Conservation (phyloP, 2,113 vertebrate species). For the Colinus virginianus region DNA sequence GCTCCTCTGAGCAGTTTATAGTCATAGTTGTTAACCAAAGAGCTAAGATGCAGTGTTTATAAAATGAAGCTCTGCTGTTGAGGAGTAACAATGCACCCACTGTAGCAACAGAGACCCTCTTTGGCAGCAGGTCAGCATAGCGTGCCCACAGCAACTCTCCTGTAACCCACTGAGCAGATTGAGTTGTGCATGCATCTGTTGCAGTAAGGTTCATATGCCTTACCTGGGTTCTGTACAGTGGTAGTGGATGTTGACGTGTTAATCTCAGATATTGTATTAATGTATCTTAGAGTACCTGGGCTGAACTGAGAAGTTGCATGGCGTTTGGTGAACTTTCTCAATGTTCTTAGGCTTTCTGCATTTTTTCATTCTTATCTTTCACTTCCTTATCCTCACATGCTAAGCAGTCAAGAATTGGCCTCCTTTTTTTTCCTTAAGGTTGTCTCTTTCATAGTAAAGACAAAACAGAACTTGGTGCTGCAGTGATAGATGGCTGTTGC, state of each 20-base stretch:
- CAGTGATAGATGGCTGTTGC: not conserved
- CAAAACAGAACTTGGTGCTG: not conserved
- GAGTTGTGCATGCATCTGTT: not conserved
- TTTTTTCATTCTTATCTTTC: not conserved
- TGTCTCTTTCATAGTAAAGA: fast-evolving
- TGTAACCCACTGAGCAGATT: not conserved
- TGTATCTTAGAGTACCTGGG: not conserved
- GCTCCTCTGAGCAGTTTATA: not conserved
- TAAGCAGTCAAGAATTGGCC: not conserved
- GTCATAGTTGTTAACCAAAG: constrained; percentile 10
- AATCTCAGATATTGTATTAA: not conserved
- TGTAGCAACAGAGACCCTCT: not conserved
- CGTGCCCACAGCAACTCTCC: not conserved
- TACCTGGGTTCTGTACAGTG: not conserved
- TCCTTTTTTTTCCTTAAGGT: not conserved
- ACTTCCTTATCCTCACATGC: not conserved
- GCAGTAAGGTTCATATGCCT: not conserved
- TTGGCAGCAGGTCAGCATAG: not conserved
- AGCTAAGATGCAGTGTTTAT: not conserved
- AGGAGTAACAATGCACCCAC: not conserved
- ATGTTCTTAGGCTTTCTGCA: not conserved
- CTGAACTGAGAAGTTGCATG: not conserved
- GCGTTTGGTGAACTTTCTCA: not conserved
- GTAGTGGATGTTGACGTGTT: not conserved
- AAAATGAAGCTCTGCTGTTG: not conserved